Evolutionary conservation across 2,797 vertebrate genomes (phyloP).

Genomic region (Urophycis tenuis): DNA sequence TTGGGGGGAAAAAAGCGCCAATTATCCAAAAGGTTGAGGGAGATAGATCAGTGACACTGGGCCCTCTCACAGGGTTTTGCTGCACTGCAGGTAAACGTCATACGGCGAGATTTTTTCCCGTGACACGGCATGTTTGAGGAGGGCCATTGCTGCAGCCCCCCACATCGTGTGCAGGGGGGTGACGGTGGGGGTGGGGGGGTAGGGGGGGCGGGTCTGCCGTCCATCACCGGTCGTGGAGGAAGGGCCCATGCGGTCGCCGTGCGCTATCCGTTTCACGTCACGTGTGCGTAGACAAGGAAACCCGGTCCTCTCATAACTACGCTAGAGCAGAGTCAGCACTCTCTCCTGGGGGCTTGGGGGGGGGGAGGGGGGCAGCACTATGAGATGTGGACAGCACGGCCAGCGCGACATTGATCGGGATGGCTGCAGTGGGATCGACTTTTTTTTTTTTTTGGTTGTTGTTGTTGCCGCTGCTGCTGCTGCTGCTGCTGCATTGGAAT

Average conservation of each 20-base stretch:
- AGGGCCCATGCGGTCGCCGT: neutral
- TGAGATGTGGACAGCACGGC: slow-evolving; percentile 18
- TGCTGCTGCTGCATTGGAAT: slow-evolving; percentile 33
- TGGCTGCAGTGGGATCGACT: neutral
- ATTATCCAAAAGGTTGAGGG: neutral
- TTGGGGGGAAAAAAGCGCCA: neutral
- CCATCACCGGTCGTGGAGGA: too few relatives aligned
- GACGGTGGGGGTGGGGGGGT: too few relatives aligned
- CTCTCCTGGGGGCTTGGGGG: slow-evolving; percentile 26
- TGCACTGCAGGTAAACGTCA: neutral
- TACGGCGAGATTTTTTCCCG: neutral
- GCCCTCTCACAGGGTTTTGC: neutral
- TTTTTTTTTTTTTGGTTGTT: too few relatives aligned
- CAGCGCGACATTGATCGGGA: neutral
- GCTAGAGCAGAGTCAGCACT: slow-evolving; percentile 3
- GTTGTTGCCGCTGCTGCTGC: slow-evolving; percentile 20
- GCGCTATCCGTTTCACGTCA: neutral
- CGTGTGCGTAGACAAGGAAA: slow-evolving; percentile 37
- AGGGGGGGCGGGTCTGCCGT: too few relatives aligned
- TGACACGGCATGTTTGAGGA: neutral
- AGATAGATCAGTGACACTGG: too few relatives aligned
- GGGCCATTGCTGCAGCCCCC: neutral
- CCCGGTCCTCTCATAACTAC: neutral
- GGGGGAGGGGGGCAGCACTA: slow-evolving; percentile 18
- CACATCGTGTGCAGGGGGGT: too few relatives aligned